phyloP scores from a whole-genome alignment of 1,140 invertebrate genomes.

The Anastrepha ludens region DNA sequence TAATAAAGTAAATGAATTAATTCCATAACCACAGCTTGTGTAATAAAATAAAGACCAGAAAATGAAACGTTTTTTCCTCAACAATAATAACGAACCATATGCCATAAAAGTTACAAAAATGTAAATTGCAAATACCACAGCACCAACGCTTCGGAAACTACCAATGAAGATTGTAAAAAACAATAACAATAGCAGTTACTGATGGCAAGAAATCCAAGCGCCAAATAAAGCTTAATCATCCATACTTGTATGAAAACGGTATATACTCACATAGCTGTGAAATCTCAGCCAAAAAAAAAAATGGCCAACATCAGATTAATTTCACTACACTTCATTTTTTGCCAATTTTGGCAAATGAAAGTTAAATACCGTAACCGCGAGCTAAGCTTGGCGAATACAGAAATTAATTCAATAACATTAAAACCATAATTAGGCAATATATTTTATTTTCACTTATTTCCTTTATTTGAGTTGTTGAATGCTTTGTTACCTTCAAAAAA shows the following conservation, averaged over 20 bases:
- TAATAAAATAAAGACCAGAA: neutral
- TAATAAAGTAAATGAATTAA: constrained; percentile 10
- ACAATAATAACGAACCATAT: neutral
- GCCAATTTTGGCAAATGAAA: constrained; percentile 21
- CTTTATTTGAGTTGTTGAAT: neutral
- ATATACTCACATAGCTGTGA: neutral
- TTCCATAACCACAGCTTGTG: neutral
- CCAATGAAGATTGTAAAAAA: too few species aligned
- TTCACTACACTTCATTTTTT: neutral
- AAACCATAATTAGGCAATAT: constrained; percentile 7
- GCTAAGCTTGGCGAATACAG: neutral
- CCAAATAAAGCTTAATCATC: constrained; percentile 15
- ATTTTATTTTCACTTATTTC: constrained; percentile 4
- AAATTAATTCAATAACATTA: constrained; percentile 20
- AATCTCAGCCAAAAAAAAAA: constrained; percentile 21
- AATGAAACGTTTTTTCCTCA: neutral
- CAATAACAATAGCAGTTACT: too few species aligned
- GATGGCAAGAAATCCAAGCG: neutral
- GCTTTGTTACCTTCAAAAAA: neutral
- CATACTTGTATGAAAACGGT: constrained; percentile 3
- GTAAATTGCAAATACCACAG: neutral
- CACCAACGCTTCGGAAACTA: neutral
- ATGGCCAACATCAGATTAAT: constrained; percentile 19
- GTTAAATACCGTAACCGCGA: neutral
- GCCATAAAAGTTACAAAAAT: constrained; percentile 25